Percentiles rank a stretch among this genome's conserved stretches.
Conservation (phyloP, 2,888 invertebrate genomes). For the Spilosoma lubricipeda region DNA sequence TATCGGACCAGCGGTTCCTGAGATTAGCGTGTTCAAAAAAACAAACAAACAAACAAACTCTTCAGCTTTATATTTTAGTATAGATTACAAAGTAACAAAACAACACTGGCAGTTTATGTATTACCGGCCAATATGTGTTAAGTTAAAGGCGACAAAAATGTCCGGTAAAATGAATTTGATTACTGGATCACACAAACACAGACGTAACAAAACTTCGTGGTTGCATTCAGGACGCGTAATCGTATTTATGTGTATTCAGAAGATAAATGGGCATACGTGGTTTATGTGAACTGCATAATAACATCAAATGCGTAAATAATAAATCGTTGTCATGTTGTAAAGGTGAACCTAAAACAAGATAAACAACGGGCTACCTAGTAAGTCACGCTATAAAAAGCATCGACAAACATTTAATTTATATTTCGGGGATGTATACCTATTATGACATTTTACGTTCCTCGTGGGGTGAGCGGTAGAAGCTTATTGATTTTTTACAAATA, state of each 20-base stretch:
- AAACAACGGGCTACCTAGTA: neutral
- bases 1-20: no score
- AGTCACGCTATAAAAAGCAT: neutral
- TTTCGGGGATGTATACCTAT: no score
- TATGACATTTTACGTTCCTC: neutral
- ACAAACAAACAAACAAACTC: no score
- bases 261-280: conserved; percentile 17
- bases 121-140: neutral
- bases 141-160: neutral
- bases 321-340: conserved; percentile 11
- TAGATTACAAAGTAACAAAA: neutral
- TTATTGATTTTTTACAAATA: no score
- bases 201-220: neutral
- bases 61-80: no score
- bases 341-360: neutral
- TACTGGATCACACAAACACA: neutral
- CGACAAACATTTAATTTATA: no score
- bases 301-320: conserved; percentile 4
- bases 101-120: neutral
- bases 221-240: conserved; percentile 8
- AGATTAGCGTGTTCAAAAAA: no score
- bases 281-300: conserved; percentile 3
- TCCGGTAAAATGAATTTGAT: neutral
- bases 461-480: neutral
- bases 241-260: conserved; percentile 8